These are phyloP conservation scores for Clarias pachynema DNA, from an alignment of 2,797 vertebrate genomes.

Conservation along the genomic window DNA sequence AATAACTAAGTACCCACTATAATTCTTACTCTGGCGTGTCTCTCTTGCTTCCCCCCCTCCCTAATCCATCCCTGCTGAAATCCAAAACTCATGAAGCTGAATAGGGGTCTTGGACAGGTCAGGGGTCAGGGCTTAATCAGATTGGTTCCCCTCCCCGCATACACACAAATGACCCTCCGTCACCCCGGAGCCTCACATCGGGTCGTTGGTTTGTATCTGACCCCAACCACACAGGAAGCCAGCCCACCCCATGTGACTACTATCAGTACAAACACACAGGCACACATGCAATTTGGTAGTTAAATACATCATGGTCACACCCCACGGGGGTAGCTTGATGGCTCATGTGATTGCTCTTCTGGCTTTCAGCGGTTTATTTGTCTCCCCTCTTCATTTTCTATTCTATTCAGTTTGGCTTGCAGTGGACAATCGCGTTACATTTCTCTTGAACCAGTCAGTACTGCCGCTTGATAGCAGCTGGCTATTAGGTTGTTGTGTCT, in stretches of 20 bases:
- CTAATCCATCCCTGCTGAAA: slow-evolving; percentile 5
- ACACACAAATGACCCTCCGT: slow-evolving; percentile 23
- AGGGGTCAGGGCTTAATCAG: slow-evolving; percentile 49
- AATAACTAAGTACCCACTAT: background rate
- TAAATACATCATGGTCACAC: background rate
- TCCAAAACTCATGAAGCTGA: slow-evolving; percentile 15
- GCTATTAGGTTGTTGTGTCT: slow-evolving; percentile 14
- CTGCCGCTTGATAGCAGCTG: slow-evolving; percentile 14
- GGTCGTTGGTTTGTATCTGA: slow-evolving; percentile 47
- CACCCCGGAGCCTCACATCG: slow-evolving; percentile 24
- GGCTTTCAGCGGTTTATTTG: slow-evolving; percentile 8
- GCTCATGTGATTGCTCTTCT: background rate
- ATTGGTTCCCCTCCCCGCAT: slow-evolving; percentile 21
- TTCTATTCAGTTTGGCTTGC: slow-evolving; percentile 9
- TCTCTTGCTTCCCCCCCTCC: background rate
- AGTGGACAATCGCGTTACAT: slow-evolving; percentile 2
- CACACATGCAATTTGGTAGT: background rate
- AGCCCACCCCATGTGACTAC: slow-evolving; percentile 10
- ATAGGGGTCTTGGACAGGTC: slow-evolving; percentile 40
- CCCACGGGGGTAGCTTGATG: background rate
- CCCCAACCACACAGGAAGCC: slow-evolving; percentile 43
- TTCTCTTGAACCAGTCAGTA: background rate
- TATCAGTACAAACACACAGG: background rate
- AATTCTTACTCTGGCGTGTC: background rate
- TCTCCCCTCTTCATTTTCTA: background rate